Percentiles rank a stretch among this genome's conserved stretches.
phyloP scores from a whole-genome alignment of 1,140 invertebrate species.

The Drosophila obscura region DNA sequence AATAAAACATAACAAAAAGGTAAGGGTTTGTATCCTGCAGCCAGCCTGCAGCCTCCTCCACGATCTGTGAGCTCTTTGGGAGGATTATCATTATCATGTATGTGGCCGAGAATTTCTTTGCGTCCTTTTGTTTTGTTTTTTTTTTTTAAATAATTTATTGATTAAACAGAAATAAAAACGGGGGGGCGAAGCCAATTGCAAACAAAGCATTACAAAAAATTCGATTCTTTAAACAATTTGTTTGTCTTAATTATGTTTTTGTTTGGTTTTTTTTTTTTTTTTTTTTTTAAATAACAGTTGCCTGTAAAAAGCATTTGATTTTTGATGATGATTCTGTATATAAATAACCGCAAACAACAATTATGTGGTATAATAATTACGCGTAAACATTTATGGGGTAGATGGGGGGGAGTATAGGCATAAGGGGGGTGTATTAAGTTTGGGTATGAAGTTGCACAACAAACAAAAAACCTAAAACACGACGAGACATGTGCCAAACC shows the following conservation, averaged over 20 bases:
- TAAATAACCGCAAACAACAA: constrained; percentile 78
- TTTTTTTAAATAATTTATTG: constrained; percentile 55
- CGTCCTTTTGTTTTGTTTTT: not conserved
- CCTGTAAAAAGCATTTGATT: constrained; percentile 74
- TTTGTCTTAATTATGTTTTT: constrained; percentile 61
- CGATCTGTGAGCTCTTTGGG: constrained; percentile 34
- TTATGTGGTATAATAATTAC: constrained; percentile 62
- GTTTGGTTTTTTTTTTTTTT: constrained; percentile 17
- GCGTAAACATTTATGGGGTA: constrained; percentile 51
- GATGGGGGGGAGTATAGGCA: not conserved
- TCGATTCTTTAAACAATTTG: constrained; percentile 72
- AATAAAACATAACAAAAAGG: constrained; percentile 47
- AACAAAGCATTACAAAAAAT: constrained; percentile 74
- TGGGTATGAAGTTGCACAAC: constrained; percentile 38
- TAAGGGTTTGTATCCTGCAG: constrained; percentile 25
- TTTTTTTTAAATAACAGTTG: constrained; percentile 71
- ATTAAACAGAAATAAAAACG: constrained; percentile 70
- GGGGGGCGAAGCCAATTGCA: constrained; percentile 57
- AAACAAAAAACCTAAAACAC: constrained; percentile 43
- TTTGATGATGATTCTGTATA: constrained; percentile 19
- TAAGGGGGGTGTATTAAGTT: not conserved
- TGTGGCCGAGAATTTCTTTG: constrained; percentile 6
- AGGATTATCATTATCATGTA: constrained; percentile 7
- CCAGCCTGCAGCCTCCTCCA: constrained; percentile 4
- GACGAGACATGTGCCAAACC: constrained; percentile 46